Percentiles rank a stretch among this genome's conserved stretches.
phyloP scores from a whole-genome alignment of 2,888 invertebrate genomes.

The Idaea dimidiata region DNA sequence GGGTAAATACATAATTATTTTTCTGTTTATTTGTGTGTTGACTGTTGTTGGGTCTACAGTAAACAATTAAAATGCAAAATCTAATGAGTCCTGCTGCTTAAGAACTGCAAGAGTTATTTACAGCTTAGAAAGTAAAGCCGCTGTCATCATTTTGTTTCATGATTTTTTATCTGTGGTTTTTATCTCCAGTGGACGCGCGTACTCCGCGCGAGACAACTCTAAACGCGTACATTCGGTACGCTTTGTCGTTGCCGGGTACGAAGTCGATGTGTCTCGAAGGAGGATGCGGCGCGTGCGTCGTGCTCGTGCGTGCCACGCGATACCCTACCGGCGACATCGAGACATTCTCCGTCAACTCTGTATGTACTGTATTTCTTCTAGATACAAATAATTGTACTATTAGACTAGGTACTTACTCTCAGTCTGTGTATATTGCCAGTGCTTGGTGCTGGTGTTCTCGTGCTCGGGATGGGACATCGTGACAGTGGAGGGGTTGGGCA shows the following conservation, averaged over 20 bases:
- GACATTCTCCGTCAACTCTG: slow-evolving; percentile 67
- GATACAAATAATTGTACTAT: background rate
- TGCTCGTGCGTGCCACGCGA: slow-evolving; percentile 57
- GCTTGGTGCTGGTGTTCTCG: slow-evolving; percentile 79
- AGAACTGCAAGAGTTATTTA: no score
- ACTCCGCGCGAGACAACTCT: slow-evolving; percentile 77
- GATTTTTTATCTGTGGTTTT: background rate
- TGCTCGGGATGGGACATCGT: slow-evolving; percentile 85
- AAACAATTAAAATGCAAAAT: no score
- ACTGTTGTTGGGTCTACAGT: no score
- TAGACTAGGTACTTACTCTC: background rate
- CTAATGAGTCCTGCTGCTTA: no score
- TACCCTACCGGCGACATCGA: slow-evolving; percentile 46
- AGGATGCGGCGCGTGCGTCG: slow-evolving; percentile 66
- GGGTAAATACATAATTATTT: slow-evolving; percentile 48
- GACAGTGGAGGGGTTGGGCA: slow-evolving; percentile 87
- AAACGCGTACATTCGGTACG: slow-evolving; percentile 82
- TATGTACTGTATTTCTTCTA: slow-evolving; percentile 34
- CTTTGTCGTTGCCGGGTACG: slow-evolving; percentile 82
- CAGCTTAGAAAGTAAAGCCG: no score
- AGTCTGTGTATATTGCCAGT: slow-evolving; percentile 37
- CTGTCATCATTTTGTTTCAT: no score
- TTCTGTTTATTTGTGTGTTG: no score
- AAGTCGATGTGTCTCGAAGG: slow-evolving; percentile 79
- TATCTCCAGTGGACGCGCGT: slow-evolving; percentile 46